Conservation (phyloP, 2,797 vertebrate species). For the Meriones psammophilus region DNA sequence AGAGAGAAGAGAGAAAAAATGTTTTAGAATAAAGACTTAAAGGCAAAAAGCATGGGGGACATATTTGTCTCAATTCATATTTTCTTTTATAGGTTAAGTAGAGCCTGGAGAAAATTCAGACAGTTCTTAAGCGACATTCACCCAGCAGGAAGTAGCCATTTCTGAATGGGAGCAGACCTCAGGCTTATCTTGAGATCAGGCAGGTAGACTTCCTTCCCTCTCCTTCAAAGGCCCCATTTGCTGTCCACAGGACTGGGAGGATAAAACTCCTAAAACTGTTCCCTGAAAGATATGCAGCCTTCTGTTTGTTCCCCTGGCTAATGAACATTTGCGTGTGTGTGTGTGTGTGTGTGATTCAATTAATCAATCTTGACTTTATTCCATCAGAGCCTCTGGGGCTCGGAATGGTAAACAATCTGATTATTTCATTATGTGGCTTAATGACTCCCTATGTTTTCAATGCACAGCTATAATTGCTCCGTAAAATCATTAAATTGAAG, state of each 20-base stretch:
- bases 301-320: neutral
- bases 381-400: neutral
- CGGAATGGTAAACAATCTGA: neutral
- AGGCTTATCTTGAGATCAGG: neutral
- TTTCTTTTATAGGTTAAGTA: neutral
- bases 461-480: neutral
- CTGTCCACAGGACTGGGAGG: neutral
- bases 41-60: neutral
- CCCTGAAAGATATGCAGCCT: neutral
- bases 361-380: slow-evolving; percentile 42
- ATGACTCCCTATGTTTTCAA: slow-evolving; percentile 15
- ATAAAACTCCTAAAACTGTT: neutral
- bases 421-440: slow-evolving; percentile 30
- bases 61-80: neutral
- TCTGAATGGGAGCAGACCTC: neutral
- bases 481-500: neutral
- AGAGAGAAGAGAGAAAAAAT: too few relatives aligned
- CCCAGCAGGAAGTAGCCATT: neutral
- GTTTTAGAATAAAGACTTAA: neutral
- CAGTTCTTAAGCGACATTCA: neutral
- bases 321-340: neutral
- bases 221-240: neutral
- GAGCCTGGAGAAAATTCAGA: neutral
- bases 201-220: neutral
- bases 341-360: neutral